Evolutionary conservation across 2,888 invertebrate species (phyloP).

Genomic region (Mesopsocus fuscifrons): DNA sequence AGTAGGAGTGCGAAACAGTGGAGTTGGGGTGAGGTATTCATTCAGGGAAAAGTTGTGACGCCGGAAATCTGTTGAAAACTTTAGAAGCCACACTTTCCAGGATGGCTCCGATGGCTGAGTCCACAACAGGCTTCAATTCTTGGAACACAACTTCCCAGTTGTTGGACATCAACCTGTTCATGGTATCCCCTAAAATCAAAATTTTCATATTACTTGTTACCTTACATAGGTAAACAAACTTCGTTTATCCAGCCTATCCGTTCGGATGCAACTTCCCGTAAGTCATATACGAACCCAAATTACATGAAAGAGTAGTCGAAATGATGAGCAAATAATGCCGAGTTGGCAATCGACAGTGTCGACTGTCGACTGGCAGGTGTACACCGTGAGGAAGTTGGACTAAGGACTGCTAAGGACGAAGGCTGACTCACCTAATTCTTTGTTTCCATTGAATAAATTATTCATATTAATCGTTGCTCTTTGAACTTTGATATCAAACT

Average conservation of each 20-base stretch:
- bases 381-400: too few species aligned
- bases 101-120: neutral
- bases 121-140: conserved; percentile 4
- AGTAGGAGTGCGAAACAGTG: too few species aligned
- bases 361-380: too few species aligned
- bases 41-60: neutral
- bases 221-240: neutral
- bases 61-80: neutral
- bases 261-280: too few species aligned
- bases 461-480: neutral
- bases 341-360: too few species aligned
- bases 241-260: too few species aligned
- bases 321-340: too few species aligned
- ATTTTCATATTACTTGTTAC: neutral
- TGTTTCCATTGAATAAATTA: conserved; percentile 2
- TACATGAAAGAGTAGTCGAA: too few species aligned
- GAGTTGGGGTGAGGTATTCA: too few species aligned
- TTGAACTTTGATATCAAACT: neutral
- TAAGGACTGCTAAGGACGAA: too few species aligned
- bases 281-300: too few species aligned
- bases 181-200: neutral
- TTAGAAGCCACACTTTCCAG: neutral
- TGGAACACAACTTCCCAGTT: conserved; percentile 5
- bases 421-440: conserved; percentile 4
- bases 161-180: neutral